phyloP scores from a whole-genome alignment of 2,113 vertebrate species.

The Sebastes fasciatus region DNA sequence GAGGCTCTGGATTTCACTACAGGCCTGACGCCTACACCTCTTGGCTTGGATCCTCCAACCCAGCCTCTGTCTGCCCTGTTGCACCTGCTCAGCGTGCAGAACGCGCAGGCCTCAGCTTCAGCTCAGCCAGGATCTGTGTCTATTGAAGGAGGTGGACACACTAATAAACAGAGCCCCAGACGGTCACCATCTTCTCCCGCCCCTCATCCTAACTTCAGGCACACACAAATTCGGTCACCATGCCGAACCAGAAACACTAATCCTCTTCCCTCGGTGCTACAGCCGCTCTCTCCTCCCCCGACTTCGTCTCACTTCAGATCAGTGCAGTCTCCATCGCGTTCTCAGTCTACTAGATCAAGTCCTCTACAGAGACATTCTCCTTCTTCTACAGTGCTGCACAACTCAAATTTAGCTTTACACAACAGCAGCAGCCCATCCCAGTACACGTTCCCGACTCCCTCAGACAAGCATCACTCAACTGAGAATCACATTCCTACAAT shows the following conservation, averaged over 20 bases:
- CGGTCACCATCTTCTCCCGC: conserved; percentile 54
- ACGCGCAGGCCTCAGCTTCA: conserved; percentile 67
- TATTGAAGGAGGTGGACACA: conserved; percentile 61
- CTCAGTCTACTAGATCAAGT: conserved; percentile 45
- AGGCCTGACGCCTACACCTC: conserved; percentile 48
- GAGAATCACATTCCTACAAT: conserved; percentile 45
- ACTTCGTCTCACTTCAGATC: conserved; percentile 50
- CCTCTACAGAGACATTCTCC: conserved; percentile 63
- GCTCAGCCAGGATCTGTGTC: conserved; percentile 51
- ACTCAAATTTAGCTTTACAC: conserved; percentile 56
- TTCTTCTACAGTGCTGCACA: conserved; percentile 29
- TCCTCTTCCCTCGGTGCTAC: conserved; percentile 24
- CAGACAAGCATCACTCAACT: conserved; percentile 43
- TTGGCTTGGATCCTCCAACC: conserved; percentile 78
- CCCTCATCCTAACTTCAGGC: conserved; percentile 51
- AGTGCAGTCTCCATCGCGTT: conserved; percentile 52
- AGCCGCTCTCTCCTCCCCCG: conserved; percentile 58
- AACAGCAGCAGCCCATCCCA: conserved; percentile 55
- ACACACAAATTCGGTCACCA: conserved; percentile 52
- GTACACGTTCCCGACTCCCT: conserved; percentile 5
- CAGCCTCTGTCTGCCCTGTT: conserved; percentile 84
- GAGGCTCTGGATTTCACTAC: conserved; percentile 79
- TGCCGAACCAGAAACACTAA: conserved; percentile 70
- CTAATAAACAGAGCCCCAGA: conserved; percentile 67
- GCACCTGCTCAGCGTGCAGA: conserved; percentile 83